These are phyloP conservation scores for Cuniculus paca DNA, from an alignment of 2,797 vertebrate species.

Conservation along the genomic window DNA sequence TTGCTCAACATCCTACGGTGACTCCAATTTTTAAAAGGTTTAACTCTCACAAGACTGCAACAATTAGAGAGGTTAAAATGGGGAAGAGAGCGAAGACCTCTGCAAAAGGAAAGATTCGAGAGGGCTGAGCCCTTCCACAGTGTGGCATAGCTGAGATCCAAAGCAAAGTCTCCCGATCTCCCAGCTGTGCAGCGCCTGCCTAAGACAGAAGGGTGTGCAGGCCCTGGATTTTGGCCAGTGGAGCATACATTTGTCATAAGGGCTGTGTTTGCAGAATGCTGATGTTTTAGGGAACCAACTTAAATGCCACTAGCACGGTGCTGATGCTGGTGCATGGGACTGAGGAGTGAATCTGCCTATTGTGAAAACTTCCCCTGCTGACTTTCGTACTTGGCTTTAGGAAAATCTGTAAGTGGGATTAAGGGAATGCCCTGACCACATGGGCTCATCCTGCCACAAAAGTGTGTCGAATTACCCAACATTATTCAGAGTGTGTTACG, in stretches of 20 bases:
- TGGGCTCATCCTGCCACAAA: neutral
- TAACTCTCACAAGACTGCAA: too few relatives aligned
- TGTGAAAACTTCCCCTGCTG: neutral
- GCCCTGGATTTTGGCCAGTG: neutral
- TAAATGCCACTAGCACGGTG: neutral
- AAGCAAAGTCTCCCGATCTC: accelerated
- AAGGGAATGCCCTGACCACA: too few relatives aligned
- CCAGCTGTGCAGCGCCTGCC: neutral
- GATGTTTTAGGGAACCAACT: neutral
- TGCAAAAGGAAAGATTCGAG: too few relatives aligned
- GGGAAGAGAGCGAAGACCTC: too few relatives aligned
- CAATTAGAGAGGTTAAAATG: too few relatives aligned
- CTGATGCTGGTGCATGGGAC: neutral
- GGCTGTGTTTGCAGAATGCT: neutral
- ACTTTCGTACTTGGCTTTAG: neutral
- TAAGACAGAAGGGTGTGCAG: neutral
- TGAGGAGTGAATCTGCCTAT: neutral
- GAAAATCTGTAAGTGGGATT: neutral
- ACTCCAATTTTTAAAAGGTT: too few relatives aligned
- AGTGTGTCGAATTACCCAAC: too few relatives aligned
- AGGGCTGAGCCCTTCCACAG: too few relatives aligned
- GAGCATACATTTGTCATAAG: neutral
- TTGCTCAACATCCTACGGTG: too few relatives aligned
- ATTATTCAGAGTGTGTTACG: neutral
- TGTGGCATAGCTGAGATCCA: neutral